Conservation (phyloP, 2,113 vertebrate genomes). For the Fregata magnificens region DNA sequence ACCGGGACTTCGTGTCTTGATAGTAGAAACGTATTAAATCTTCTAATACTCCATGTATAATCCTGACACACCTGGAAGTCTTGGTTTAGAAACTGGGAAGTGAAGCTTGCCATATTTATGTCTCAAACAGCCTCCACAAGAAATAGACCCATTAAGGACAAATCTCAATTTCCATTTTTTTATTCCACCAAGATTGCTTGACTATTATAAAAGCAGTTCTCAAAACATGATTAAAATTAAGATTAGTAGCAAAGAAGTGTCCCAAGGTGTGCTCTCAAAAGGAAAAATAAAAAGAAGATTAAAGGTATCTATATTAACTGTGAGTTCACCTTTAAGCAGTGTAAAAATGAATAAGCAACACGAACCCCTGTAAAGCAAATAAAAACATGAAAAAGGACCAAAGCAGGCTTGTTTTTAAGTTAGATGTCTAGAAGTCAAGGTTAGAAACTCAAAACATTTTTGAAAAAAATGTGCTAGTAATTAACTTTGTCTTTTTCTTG, state of each 20-base stretch:
- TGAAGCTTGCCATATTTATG: background rate
- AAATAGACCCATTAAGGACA: constrained; percentile 12
- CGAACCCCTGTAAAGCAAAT: background rate
- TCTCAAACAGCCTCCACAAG: background rate
- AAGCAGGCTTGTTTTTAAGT: background rate
- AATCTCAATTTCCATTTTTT: background rate
- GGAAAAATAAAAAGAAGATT: background rate
- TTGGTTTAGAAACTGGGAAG: background rate
- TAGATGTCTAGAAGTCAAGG: background rate
- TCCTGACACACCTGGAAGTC: background rate
- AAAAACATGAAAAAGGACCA: background rate
- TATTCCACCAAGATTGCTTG: background rate
- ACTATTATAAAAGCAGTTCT: background rate
- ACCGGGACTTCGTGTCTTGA: background rate
- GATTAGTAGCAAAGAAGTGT: background rate
- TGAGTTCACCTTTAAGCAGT: background rate
- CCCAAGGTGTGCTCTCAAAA: background rate
- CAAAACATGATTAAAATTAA: background rate
- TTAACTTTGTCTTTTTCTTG: background rate
- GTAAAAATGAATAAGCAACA: background rate
- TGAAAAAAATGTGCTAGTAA: background rate
- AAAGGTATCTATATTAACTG: background rate
- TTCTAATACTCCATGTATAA: background rate
- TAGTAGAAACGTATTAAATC: background rate
- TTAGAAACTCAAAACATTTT: background rate